Conservation (phyloP, 2,888 invertebrate genomes). For the Blastobasis lacticolella region DNA sequence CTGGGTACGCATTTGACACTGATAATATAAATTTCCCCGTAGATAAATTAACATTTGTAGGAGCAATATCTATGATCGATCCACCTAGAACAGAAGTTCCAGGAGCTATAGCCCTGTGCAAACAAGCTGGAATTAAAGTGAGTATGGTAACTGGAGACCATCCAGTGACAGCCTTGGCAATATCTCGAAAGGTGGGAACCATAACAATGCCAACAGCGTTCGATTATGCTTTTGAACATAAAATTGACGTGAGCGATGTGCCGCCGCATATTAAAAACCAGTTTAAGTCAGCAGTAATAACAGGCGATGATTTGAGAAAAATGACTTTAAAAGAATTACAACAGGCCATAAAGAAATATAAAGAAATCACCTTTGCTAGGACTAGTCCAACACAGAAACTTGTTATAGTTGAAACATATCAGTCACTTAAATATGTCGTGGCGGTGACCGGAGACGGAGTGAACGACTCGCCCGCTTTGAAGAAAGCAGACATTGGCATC, state of each 20-base stretch:
- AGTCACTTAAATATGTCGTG: slow-evolving; percentile 84
- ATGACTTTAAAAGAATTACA: slow-evolving; percentile 74
- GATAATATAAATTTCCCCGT: slow-evolving; percentile 79
- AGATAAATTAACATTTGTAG: slow-evolving; percentile 73
- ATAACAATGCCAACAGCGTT: slow-evolving; percentile 78
- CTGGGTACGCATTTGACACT: slow-evolving; percentile 72
- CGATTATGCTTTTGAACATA: slow-evolving; percentile 79
- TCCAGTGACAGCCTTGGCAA: slow-evolving; percentile 82
- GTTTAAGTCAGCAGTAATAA: slow-evolving; percentile 56
- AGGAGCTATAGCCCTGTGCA: slow-evolving; percentile 78
- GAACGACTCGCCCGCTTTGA: slow-evolving; percentile 90
- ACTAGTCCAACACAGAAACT: slow-evolving; percentile 81
- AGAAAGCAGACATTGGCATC: slow-evolving; percentile 88
- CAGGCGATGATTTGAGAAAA: slow-evolving; percentile 72
- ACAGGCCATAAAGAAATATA: slow-evolving; percentile 71
- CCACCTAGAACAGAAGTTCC: slow-evolving; percentile 80
- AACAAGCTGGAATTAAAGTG: slow-evolving; percentile 81
- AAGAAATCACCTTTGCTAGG: slow-evolving; percentile 84
- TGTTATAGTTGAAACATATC: slow-evolving; percentile 84
- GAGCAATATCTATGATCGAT: slow-evolving; percentile 82
- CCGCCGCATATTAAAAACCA: slow-evolving; percentile 56
- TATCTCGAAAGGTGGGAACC: slow-evolving; percentile 78
- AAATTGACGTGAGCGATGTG: slow-evolving; percentile 69
- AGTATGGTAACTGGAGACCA: slow-evolving; percentile 85
- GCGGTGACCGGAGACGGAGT: slow-evolving; percentile 93